Evolutionary conservation across 2,888 invertebrate species (phyloP).

Genomic region (Trissonchulus latispiculum): DNA sequence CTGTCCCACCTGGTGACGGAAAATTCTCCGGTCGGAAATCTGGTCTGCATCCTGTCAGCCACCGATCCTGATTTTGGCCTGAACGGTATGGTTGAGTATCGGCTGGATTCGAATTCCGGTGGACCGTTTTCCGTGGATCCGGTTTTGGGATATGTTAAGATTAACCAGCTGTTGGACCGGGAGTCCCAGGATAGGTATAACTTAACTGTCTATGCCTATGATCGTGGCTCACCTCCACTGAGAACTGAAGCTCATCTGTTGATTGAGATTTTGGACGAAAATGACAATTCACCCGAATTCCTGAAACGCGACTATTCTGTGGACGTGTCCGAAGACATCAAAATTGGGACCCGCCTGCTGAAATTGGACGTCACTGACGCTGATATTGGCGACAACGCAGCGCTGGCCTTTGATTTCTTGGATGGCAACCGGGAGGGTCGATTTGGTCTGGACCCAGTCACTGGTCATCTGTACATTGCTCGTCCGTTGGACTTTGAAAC

Average conservation of each 20-base stretch:
- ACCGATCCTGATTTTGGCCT: constrained; percentile 44
- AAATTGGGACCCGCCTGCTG: constrained; percentile 76
- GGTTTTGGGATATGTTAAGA: constrained; percentile 72
- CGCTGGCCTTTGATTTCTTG: constrained; percentile 77
- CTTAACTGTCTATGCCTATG: constrained; percentile 66
- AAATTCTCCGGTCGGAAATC: constrained; percentile 2
- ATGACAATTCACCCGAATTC: constrained; percentile 78
- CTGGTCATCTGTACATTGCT: constrained; percentile 76
- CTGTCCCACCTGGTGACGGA: constrained; percentile 56
- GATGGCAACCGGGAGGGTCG: too few species aligned
- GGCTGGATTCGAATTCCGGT: constrained; percentile 51
- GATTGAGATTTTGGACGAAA: constrained; percentile 70
- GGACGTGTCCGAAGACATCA: constrained; percentile 81
- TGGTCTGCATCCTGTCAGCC: neutral
- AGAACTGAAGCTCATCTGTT: constrained; percentile 59
- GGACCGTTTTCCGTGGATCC: constrained; percentile 70
- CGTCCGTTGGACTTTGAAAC: constrained; percentile 87
- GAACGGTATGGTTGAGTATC: constrained; percentile 69
- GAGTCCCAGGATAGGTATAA: constrained; percentile 65
- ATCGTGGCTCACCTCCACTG: constrained; percentile 72
- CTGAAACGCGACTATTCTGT: constrained; percentile 67
- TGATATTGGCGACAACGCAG: constrained; percentile 69
- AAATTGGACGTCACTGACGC: constrained; percentile 55
- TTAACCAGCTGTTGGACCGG: constrained; percentile 73
- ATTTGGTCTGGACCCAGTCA: constrained; percentile 65